Evolutionary conservation across 2,888 invertebrate species (phyloP).

Genomic region (Stenotaenia linearis): DNA sequence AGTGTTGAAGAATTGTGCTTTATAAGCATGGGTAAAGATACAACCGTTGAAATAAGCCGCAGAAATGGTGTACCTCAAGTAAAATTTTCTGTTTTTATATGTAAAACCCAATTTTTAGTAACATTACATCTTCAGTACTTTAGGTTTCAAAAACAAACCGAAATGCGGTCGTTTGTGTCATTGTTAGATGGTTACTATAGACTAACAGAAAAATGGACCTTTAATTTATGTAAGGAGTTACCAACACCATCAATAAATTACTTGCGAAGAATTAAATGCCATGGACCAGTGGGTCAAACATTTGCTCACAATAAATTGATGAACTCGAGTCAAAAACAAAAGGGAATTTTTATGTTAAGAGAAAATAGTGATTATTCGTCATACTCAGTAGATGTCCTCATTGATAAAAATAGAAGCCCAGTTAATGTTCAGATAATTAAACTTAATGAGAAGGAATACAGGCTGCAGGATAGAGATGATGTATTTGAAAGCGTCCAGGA

Average conservation of each 20-base stretch:
- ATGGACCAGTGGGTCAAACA: slow-evolving; percentile 74
- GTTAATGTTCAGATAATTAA: slow-evolving; percentile 34
- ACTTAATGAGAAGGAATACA: slow-evolving; percentile 30
- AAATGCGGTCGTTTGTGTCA: slow-evolving; percentile 42
- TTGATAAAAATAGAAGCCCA: slow-evolving; percentile 53
- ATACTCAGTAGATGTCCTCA: slow-evolving; percentile 75
- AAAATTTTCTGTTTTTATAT: slow-evolving; percentile 62
- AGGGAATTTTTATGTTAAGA: slow-evolving; percentile 73
- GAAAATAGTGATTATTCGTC: slow-evolving; percentile 69
- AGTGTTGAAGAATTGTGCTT: slow-evolving; percentile 78
- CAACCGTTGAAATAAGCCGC: slow-evolving; percentile 64
- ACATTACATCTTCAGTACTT: slow-evolving; percentile 35
- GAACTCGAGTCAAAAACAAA: slow-evolving; percentile 66
- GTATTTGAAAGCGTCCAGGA: slow-evolving; percentile 55
- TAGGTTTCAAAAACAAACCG: slow-evolving; percentile 32
- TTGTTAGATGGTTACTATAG: slow-evolving; percentile 81
- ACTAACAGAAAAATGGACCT: slow-evolving; percentile 80
- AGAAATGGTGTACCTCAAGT: slow-evolving; percentile 46
- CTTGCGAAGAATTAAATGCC: slow-evolving; percentile 68
- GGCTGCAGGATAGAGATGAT: slow-evolving; percentile 21
- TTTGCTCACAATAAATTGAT: slow-evolving; percentile 79
- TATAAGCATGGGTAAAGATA: slow-evolving; percentile 56
- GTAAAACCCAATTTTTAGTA: too few relatives aligned
- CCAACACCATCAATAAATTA: slow-evolving; percentile 70
- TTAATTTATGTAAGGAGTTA: slow-evolving; percentile 77